Evolutionary conservation across 2,113 vertebrate species (phyloP).

Genomic region (Rattus norvegicus): GRCr8 NC_086021.1:186137001-186137500

Average conservation of each 20-base stretch:
- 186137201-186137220: neutral
- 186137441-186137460: neutral
- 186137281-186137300: neutral
- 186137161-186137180: neutral
- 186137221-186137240: neutral
- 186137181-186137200: neutral
- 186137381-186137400: neutral
- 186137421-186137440: constrained; percentile 8
- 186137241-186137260: too few species aligned
- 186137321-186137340: constrained; percentile 35
- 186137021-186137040: neutral
- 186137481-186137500: neutral
- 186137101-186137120: fast-evolving
- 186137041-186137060: neutral
- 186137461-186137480: neutral
- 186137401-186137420: constrained; percentile 58
- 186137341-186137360: constrained; percentile 50
- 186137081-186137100: neutral
- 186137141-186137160: fast-evolving
- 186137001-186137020: fast-evolving
- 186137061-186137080: neutral
- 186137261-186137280: neutral
- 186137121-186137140: neutral
- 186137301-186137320: constrained; percentile 46
- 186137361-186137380: neutral